Evolutionary conservation across 2,113 vertebrate species (phyloP).

Genomic region (Anoura caudifer): DNA sequence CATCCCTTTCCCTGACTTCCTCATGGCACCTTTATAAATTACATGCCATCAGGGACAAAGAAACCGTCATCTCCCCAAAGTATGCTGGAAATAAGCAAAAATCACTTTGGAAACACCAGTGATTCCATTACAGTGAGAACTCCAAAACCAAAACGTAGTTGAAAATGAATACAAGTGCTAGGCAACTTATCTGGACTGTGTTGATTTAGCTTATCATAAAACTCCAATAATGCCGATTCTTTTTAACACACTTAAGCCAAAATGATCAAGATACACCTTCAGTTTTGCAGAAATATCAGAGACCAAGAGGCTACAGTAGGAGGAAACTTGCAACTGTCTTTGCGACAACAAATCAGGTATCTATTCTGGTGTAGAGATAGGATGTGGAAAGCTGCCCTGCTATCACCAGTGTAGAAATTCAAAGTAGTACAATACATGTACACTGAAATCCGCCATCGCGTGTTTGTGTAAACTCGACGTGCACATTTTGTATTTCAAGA

Average conservation of each 20-base stretch:
- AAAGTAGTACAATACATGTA: slow-evolving; percentile 87
- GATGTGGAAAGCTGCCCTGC: slow-evolving; percentile 81
- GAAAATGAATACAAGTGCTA: slow-evolving; percentile 6
- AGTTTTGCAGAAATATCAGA: slow-evolving; percentile 70
- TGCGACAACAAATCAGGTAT: slow-evolving; percentile 83
- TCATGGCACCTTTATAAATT: neutral
- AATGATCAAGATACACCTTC: slow-evolving; percentile 67
- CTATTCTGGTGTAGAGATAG: slow-evolving; percentile 86
- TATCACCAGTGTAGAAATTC: slow-evolving; percentile 84
- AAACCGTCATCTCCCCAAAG: slow-evolving; percentile 31
- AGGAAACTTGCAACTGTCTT: slow-evolving; percentile 71
- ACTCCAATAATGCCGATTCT: slow-evolving; percentile 43
- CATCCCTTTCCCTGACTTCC: neutral
- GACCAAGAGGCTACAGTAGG: slow-evolving; percentile 64
- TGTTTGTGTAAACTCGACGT: slow-evolving; percentile 84
- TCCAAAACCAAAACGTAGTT: slow-evolving; percentile 32
- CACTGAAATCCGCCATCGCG: slow-evolving; percentile 81
- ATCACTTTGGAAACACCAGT: slow-evolving; percentile 37
- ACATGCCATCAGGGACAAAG: neutral
- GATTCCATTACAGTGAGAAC: slow-evolving; percentile 53
- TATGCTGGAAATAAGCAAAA: slow-evolving; percentile 25
- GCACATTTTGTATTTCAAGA: slow-evolving; percentile 85
- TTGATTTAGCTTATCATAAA: slow-evolving; percentile 43
- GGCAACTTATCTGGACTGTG: neutral
- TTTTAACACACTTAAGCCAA: slow-evolving; percentile 50